Percentiles rank a stretch among this genome's conserved stretches.
Conservation (phyloP, 2,113 vertebrate genomes). For the Eulemur macaco region DNA sequence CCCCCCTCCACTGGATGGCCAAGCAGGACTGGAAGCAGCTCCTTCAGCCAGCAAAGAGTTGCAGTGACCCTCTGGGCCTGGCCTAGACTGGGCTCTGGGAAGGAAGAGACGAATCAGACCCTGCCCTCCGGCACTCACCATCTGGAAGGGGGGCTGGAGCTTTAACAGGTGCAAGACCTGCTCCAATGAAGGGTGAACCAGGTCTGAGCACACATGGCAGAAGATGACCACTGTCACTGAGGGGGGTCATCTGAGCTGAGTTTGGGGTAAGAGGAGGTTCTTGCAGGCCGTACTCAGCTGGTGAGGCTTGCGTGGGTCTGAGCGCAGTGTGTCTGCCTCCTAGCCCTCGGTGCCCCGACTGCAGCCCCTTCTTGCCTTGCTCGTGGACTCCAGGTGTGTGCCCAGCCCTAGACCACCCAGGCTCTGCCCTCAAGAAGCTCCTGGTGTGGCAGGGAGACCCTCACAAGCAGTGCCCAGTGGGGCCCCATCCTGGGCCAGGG, state of each 20-base stretch:
- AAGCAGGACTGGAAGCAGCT: background rate
- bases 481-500: no score
- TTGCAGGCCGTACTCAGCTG: background rate
- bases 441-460: background rate
- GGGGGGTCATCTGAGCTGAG: background rate
- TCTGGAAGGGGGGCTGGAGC: no score
- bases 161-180: background rate
- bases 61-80: background rate
- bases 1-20: fast-evolving
- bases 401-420: background rate
- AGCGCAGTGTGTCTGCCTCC: background rate
- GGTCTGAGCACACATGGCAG: background rate
- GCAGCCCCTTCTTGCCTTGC: background rate
- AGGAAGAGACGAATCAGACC: background rate
- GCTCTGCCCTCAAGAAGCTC: background rate
- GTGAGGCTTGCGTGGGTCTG: no score
- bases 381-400: no score
- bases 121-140: background rate
- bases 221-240: background rate
- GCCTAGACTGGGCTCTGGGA: no score
- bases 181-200: background rate
- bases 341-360: background rate
- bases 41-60: background rate
- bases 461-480: background rate
- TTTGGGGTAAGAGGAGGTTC: background rate